phyloP scores from a whole-genome alignment of 2,888 invertebrate genomes.

The Tipula lateralis region DNA sequence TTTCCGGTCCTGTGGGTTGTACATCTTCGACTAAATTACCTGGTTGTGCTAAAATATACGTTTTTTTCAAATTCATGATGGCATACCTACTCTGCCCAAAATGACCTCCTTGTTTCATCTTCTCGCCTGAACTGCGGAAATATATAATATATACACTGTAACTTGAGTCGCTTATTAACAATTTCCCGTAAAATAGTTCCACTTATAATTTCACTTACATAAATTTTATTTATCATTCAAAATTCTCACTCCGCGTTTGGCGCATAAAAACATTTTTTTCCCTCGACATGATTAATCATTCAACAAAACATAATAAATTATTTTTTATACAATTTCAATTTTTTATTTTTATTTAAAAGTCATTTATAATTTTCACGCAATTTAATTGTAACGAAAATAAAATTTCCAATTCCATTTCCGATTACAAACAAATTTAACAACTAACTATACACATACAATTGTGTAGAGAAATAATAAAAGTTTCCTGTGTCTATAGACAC shows the following conservation, averaged over 20 bases:
- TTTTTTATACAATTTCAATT: background rate
- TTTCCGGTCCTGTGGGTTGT: no score
- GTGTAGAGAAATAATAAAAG: background rate
- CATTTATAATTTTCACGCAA: constrained; percentile 24
- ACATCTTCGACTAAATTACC: no score
- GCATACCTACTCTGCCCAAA: no score
- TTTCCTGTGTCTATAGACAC: background rate
- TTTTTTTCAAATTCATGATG: no score
- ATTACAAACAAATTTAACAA: background rate
- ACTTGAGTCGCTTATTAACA: no score
- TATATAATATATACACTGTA: no score
- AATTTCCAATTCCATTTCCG: background rate
- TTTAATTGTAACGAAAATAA: background rate
- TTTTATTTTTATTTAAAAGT: background rate
- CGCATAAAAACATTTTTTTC: background rate
- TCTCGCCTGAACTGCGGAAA: no score
- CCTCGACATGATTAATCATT: background rate
- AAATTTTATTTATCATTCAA: background rate
- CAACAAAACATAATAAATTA: background rate
- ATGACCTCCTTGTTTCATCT: no score
- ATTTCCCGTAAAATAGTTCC: no score
- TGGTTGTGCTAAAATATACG: no score
- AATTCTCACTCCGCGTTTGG: background rate
- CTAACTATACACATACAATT: no score
- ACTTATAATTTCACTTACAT: background rate